Conservation (phyloP, 2,113 vertebrate genomes). For the Pachyramphus minor region DNA sequence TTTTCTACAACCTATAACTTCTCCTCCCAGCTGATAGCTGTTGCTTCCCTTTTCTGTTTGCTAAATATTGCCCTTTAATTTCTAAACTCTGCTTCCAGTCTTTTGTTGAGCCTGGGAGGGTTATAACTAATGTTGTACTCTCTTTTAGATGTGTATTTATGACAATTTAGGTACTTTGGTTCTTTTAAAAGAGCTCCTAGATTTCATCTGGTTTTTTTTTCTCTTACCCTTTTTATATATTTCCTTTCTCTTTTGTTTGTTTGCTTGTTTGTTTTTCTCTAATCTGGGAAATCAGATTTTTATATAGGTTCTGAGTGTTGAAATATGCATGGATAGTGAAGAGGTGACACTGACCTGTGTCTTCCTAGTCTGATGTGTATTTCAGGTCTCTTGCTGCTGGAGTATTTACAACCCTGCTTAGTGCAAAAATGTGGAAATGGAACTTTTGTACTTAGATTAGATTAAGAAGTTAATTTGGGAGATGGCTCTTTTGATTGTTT, state of each 20-base stretch:
- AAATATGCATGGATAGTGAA: not conserved
- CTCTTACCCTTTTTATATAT: not conserved
- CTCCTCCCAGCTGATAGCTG: not conserved
- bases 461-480: not conserved
- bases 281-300: not conserved
- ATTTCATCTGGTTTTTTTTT: not conserved
- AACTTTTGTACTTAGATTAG: not conserved
- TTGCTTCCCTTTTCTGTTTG: not conserved
- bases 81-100: not conserved
- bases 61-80: slow-evolving; percentile 9
- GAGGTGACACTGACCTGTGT: not conserved
- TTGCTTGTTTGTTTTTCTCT: not conserved
- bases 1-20: not conserved
- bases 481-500: not conserved
- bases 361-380: not conserved
- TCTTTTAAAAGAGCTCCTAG: not conserved
- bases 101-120: not conserved
- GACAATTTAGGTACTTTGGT: not conserved
- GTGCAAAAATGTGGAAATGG: not conserved
- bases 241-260: not conserved
- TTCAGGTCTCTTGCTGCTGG: not conserved
- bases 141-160: not conserved
- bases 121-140: not conserved
- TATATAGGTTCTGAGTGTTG: not conserved
- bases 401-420: not conserved